Percentiles rank a stretch among this genome's conserved stretches.
Evolutionary conservation across 2,888 invertebrate species (phyloP).

Genomic region (Oscheius sp.): DNA sequence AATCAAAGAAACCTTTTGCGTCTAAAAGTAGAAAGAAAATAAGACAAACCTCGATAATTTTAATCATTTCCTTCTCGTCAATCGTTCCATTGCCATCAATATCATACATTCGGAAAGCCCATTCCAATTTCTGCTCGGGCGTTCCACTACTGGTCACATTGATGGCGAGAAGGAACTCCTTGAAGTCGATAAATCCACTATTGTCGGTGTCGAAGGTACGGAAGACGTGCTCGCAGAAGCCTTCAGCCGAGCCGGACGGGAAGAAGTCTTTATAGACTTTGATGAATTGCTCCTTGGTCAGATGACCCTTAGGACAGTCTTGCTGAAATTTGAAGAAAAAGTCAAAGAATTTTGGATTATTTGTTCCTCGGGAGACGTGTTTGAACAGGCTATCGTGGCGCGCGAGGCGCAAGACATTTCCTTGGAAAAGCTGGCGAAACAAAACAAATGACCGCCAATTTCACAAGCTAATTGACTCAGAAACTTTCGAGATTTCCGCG

Average conservation of each 20-base stretch:
- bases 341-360: no score
- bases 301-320: conserved; percentile 71
- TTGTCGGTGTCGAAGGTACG: conserved; percentile 82
- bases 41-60: conserved; percentile 88
- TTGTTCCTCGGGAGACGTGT: no score
- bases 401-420: no score
- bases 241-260: conserved; percentile 70
- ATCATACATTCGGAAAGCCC: conserved; percentile 99
- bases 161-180: conserved; percentile 89
- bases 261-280: conserved; percentile 71
- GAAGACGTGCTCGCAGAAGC: conserved; percentile 71
- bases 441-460: no score
- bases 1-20: no score
- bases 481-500: no score
- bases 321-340: conserved; percentile 68
- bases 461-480: no score
- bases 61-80: conserved; percentile 97
- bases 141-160: conserved; percentile 96
- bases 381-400: no score
- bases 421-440: no score
- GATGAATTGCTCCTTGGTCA: conserved; percentile 71
- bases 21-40: not conserved
- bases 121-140: conserved; percentile 95
- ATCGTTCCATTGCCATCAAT: conserved; percentile 97
- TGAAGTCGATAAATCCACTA: conserved; percentile 83